Evolutionary conservation across 2,888 invertebrate species (phyloP).

Genomic region (Rhagophthalmus giganteus): DNA sequence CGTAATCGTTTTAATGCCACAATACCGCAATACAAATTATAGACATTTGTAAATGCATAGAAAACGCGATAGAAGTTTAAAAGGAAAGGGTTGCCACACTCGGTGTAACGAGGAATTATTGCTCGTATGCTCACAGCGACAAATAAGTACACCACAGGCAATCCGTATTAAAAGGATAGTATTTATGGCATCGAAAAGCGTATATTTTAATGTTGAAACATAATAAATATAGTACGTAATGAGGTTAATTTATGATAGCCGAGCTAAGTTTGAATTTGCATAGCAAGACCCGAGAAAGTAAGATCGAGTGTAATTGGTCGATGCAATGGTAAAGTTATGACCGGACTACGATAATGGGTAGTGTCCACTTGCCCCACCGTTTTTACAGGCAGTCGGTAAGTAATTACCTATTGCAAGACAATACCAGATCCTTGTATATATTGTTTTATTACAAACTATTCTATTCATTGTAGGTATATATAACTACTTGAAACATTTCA

Average conservation of each 20-base stretch:
- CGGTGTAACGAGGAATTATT: constrained; percentile 19
- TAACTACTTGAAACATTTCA: constrained; percentile 8
- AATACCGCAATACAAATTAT: background rate
- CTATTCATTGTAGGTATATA: constrained; percentile 2
- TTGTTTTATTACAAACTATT: constrained; percentile 5
- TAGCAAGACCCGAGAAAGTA: constrained; percentile 36
- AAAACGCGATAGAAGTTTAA: constrained; percentile 20
- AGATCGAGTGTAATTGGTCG: constrained; percentile 39
- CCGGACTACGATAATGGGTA: constrained; percentile 37
- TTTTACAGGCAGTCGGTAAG: constrained; percentile 19
- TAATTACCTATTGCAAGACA: constrained; percentile 22
- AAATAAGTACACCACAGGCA: constrained; percentile 24
- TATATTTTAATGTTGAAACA: constrained; percentile 42
- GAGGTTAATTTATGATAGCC: constrained; percentile 48
- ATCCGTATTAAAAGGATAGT: constrained; percentile 27
- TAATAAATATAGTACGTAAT: constrained; percentile 48
- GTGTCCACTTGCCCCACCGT: constrained; percentile 29
- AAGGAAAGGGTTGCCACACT: constrained; percentile 17
- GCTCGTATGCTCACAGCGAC: constrained; percentile 17
- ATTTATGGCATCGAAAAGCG: constrained; percentile 35
- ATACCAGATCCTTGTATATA: constrained; percentile 7
- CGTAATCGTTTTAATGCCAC: background rate
- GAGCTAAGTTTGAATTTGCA: constrained; percentile 41
- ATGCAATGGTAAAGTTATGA: constrained; percentile 37
- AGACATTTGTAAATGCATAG: constrained; percentile 10